Base-by-base conservation (phyloP, 2,888 invertebrate genomes). In the Dolichopus griseipennis region DNA sequence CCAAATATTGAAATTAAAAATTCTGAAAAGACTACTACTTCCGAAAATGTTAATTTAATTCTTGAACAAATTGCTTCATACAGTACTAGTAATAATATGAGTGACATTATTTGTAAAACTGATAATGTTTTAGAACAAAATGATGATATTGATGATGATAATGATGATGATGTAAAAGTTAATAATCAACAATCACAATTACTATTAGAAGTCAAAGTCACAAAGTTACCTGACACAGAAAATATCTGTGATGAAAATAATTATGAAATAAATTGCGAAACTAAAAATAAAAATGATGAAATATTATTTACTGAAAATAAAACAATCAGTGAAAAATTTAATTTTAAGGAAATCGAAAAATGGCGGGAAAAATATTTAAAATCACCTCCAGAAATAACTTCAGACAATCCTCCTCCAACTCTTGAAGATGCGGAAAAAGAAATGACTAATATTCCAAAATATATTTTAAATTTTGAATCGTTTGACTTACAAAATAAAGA, bases 161-260 rank as follows among this genome's bases (percentile, higher is more conserved):
- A 34, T 34, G 34, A 37, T 37, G 12, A 37, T 37, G 12, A 37
- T 37, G 12, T 37, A 7, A 37, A 37, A 37, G 37, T 10, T 10
- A 7, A 37, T 37, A 52, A 52, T n/a, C 9, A 52, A 2, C 52
- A 52, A 52, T 15, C n/a, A 52, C 10, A 37, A 37, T 18, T 18
- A 52, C 15, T 52, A 52, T 18, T 52, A 52, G 15, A 52, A 52
- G 9, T 43, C 7, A 12, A 43, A 15, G 43, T 52, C 52, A 52
- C 52, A 52, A 52, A 12, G 52, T 52, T 52, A 52, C 52, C 52
- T 52, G 52, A 52, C 52, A 52, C 52, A 52, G 52, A 52, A 52
- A 52, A 52, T 52, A 52, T 52, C 52, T 52, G 52, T 52, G 52
- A 52, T 52, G 52, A 52, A 52, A 52, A 52, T 52, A 18, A 52